phyloP scores from a whole-genome alignment of 1,140 invertebrate genomes.

The Tetramorium simillimum region DNA sequence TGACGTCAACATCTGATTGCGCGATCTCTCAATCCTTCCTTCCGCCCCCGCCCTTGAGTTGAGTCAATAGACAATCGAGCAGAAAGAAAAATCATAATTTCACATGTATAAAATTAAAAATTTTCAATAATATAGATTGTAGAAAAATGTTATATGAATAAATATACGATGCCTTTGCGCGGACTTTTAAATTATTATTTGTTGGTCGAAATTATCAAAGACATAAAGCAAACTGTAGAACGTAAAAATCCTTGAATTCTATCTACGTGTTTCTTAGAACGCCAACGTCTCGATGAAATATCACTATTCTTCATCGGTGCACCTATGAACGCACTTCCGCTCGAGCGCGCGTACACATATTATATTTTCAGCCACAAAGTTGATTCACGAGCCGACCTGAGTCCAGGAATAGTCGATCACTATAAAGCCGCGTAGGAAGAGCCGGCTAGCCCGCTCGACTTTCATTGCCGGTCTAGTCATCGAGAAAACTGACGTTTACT shows the following conservation, averaged over 20 bases:
- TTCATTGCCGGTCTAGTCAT: conserved; percentile 46
- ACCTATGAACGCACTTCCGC: conserved; percentile 54
- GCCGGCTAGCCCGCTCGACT: conserved; percentile 26
- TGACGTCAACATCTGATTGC: conserved; percentile 52
- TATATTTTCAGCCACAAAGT: conserved; percentile 50
- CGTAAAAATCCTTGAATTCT: neutral
- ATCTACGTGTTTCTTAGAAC: neutral
- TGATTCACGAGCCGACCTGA: conserved; percentile 45
- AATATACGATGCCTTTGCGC: neutral
- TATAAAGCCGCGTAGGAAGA: conserved; percentile 46
- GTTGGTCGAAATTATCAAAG: neutral
- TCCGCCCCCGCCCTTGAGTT: conserved; percentile 13
- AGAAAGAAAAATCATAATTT: neutral
- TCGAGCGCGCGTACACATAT: neutral
- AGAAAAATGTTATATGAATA: neutral
- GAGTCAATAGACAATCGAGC: neutral
- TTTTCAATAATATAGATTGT: neutral
- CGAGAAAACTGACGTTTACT: conserved; percentile 46
- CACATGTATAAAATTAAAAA: neutral
- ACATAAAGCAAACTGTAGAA: neutral
- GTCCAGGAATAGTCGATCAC: conserved; percentile 56
- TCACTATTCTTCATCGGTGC: neutral
- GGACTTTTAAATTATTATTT: neutral
- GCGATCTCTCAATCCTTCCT: conserved; percentile 16
- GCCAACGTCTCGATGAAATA: conserved; percentile 11